These are phyloP conservation scores for Mixornis gularis DNA, from an alignment of 2,113 vertebrate species.

Conservation along the genomic window DNA sequence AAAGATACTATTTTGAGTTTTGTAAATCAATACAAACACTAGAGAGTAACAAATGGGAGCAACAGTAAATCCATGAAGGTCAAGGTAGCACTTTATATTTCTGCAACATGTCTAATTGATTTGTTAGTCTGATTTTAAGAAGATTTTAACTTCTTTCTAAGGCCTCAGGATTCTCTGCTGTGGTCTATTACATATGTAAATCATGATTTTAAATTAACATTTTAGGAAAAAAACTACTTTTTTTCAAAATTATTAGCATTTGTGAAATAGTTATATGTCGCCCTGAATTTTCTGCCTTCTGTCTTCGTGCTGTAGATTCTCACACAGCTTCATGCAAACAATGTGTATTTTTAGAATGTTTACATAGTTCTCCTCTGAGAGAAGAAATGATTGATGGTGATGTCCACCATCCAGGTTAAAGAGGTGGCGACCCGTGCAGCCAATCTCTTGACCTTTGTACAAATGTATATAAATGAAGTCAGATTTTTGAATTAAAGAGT, in stretches of 20 bases:
- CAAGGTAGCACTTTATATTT: not conserved
- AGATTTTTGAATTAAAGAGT: too few relatives aligned
- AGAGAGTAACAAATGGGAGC: not conserved
- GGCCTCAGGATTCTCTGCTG: not conserved
- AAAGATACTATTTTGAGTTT: not conserved
- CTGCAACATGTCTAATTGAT: not conserved
- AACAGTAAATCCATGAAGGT: not conserved
- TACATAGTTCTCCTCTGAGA: too few relatives aligned
- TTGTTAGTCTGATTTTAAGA: constrained; percentile 3
- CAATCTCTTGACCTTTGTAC: too few relatives aligned
- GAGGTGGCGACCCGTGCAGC: too few relatives aligned
- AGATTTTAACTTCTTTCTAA: not conserved
- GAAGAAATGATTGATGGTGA: too few relatives aligned
- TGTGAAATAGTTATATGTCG: not conserved
- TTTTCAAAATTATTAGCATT: not conserved
- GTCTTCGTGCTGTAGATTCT: too few relatives aligned
- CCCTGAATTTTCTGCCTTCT: too few relatives aligned
- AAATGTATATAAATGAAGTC: too few relatives aligned
- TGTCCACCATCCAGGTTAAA: too few relatives aligned
- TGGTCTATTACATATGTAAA: not conserved
- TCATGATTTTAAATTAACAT: not conserved
- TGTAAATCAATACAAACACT: not conserved
- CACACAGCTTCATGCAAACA: too few relatives aligned
- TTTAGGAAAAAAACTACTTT: not conserved
- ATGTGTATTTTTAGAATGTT: too few relatives aligned